These are phyloP conservation scores for Palythoa caribaeorum DNA, from an alignment of 92 coral and sea anemone species.

Conservation along the genomic window DNA sequence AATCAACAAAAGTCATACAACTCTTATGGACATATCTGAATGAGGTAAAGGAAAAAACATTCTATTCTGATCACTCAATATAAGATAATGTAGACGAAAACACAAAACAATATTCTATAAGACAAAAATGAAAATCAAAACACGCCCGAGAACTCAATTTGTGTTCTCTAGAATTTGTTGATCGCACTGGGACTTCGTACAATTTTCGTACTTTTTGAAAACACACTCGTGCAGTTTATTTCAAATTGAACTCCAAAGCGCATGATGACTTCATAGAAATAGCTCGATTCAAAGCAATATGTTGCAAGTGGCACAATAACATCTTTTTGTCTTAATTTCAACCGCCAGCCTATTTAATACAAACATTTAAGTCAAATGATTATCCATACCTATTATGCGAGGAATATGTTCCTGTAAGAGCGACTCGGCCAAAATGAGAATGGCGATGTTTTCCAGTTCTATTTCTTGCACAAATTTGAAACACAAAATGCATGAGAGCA, in stretches of 20 bases:
- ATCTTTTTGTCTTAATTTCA: background rate
- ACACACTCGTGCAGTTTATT: background rate
- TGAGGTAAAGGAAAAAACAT: constrained; percentile 40
- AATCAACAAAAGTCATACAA: background rate
- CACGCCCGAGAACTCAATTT: background rate
- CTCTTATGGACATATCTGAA: constrained; percentile 51
- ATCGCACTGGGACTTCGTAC: background rate
- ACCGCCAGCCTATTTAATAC: background rate
- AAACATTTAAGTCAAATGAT: background rate
- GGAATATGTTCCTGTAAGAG: background rate
- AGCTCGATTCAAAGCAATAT: background rate
- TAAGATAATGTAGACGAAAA: background rate
- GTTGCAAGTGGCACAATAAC: background rate
- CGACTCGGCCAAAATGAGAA: background rate
- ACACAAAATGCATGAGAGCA: background rate
- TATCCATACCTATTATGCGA: background rate
- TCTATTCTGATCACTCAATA: background rate
- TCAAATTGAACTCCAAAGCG: background rate
- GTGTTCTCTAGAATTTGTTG: background rate
- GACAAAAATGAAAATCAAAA: background rate
- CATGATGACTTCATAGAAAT: background rate
- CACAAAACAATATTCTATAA: background rate
- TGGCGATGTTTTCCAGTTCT: background rate
- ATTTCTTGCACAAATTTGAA: background rate
- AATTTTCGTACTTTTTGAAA: background rate